A percentile compares a stretch with the other conserved stretches of the same genome.
phyloP scores from a whole-genome alignment of 2,113 vertebrate species.

The Cyrtonyx montezumae region DNA sequence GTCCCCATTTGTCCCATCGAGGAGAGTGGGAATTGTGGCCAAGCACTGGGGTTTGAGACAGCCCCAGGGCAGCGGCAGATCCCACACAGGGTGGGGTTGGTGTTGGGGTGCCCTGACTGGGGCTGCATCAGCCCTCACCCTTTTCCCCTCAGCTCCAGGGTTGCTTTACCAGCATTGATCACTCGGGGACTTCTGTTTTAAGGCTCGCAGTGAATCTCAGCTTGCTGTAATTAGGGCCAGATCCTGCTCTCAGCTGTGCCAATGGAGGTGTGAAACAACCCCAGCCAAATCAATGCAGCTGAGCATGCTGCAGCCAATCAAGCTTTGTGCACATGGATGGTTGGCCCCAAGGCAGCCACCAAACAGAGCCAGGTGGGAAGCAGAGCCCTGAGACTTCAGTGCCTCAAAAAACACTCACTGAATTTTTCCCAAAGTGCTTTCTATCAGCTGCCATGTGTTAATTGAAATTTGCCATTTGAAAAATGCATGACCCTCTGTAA shows the following conservation, averaged over 20 bases:
- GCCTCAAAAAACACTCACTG: neutral
- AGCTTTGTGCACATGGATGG: neutral
- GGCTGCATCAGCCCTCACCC: neutral
- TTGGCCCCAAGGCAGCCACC: neutral
- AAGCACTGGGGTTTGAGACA: neutral
- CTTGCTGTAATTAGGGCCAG: neutral
- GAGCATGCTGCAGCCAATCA: accelerated
- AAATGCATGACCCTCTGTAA: slow-evolving; percentile 28
- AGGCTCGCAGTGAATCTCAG: neutral
- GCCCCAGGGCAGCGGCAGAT: neutral
- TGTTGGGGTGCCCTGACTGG: neutral
- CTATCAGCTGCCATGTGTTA: neutral
- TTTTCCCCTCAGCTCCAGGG: neutral
- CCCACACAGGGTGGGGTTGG: neutral
- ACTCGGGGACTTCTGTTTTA: accelerated
- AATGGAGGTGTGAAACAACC: neutral
- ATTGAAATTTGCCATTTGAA: slow-evolving; percentile 22
- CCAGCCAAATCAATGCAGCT: neutral
- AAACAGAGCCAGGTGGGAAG: neutral
- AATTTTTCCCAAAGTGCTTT: slow-evolving; percentile 6
- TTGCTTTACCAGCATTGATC: neutral
- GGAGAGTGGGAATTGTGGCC: neutral
- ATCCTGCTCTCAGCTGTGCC: neutral
- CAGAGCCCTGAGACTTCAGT: accelerated
- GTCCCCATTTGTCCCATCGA: slow-evolving; percentile 59